phyloP scores from a whole-genome alignment of 2,113 vertebrate genomes.

The Dicrurus megarhynchus region DNA sequence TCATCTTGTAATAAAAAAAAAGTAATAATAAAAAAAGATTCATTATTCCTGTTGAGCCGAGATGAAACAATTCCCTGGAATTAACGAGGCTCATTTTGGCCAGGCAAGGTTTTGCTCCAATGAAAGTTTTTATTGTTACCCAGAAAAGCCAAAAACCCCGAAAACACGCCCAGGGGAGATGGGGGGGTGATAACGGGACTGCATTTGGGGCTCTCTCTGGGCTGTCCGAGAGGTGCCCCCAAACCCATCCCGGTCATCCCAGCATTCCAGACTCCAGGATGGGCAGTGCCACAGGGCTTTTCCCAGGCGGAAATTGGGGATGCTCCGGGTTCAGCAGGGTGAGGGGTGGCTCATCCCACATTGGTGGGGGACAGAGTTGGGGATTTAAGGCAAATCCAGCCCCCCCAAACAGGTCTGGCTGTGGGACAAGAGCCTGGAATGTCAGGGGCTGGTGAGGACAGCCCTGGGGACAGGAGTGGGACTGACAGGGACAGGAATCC shows the following conservation, averaged over 20 bases:
- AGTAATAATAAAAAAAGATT: not conserved
- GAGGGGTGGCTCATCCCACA: not conserved
- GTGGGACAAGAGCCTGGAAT: not conserved
- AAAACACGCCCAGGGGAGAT: not conserved
- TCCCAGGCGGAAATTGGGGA: fast-evolving
- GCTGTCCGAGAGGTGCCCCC: not conserved
- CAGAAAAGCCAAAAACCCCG: conserved; percentile 63
- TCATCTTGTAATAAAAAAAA: conserved; percentile 17
- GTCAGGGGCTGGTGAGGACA: not conserved
- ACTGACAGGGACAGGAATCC: not conserved
- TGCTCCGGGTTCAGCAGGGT: not conserved
- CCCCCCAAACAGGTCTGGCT: not conserved
- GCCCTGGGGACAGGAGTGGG: not conserved
- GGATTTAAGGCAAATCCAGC: not conserved
- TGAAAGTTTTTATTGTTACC: conserved; percentile 63
- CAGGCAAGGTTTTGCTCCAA: conserved; percentile 62
- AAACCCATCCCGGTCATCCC: not conserved
- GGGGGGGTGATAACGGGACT: conserved; percentile 26
- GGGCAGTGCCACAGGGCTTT: fast-evolving
- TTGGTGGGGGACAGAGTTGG: fast-evolving
- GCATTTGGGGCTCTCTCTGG: not conserved
- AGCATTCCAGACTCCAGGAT: not conserved
- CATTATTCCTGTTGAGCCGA: conserved; percentile 57
- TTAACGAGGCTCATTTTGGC: conserved; percentile 63
- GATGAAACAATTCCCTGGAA: conserved; percentile 76